Base-by-base conservation (phyloP, 2,113 vertebrate species). In the Mohoua ochrocephala region DNA sequence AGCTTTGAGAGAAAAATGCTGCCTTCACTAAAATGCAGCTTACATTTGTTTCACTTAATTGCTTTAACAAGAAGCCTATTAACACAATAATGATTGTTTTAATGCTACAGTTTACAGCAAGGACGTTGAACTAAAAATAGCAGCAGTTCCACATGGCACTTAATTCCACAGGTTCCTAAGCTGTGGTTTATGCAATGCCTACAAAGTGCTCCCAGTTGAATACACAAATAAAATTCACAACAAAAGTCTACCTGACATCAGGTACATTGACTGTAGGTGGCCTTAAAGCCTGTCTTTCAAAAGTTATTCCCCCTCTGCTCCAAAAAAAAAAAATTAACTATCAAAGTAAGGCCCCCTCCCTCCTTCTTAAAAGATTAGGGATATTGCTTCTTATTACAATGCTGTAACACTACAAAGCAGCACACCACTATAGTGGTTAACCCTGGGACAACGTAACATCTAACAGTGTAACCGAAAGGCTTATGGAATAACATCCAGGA, bases 181-280 rank as follows among this genome's bases (percentile, higher is more conserved):
- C 97, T 95, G 97, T 98, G 98, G 97, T 96, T 97, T 96, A 97
- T 95, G 96, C 95, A 98, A 98, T 98, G 98, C 98, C 98, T 98
- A 98, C 98, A 99, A 99, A 99, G 99, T 99, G 99, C 99, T 99
- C 98, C 98, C 98, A 98, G 98, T 99, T 98, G 97, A 97, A 98
- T 97, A 98, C 97, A 98, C 96, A 96, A 95, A 92, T 98, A 98
- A 96, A 98, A 98, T 97, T 97, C 98, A 98, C 97, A 98, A 98
- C 79, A 82, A 71, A 98, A 98, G 93, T 97, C 93, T 98, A 98
- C 97, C 98, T 97, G 97, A 98, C 97, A 97, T 97, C 98, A 98
- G 98, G 98, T 99, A 97, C 82, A 73, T 9, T 76, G 97, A 96
- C 90, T 91, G 65, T 95, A 80, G 96, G 78, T 93, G 96, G 97